Evolutionary conservation across 2,888 invertebrate species (phyloP).

Genomic region (Diarsia mendica): DNA sequence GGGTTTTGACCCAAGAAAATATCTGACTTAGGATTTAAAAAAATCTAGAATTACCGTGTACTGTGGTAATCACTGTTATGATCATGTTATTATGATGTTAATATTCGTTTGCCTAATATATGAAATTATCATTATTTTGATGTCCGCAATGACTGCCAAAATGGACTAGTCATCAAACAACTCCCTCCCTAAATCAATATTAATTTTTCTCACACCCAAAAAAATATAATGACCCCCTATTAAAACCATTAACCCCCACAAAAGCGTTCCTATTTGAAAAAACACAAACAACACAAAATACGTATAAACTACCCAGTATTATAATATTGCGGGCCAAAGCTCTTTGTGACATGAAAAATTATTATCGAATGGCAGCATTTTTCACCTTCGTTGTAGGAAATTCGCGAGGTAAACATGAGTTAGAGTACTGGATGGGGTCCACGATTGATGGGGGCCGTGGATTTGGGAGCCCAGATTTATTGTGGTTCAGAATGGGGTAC

Average conservation of each 20-base stretch:
- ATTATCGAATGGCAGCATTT: constrained; percentile 71
- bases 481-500: constrained; percentile 36
- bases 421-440: constrained; percentile 60
- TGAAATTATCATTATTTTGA: neutral
- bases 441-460: constrained; percentile 52
- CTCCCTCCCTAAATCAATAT: neutral
- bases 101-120: neutral
- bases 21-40: neutral
- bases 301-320: constrained; percentile 51
- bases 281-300: constrained; percentile 36
- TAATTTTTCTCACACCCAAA: neutral
- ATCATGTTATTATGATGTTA: neutral
- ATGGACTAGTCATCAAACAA: neutral
- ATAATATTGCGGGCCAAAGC: constrained; percentile 64
- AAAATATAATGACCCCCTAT: neutral
- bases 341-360: constrained; percentile 72
- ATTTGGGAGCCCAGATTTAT: constrained; percentile 55
- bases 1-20: neutral
- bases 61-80: neutral
- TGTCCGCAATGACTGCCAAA: neutral
- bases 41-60: no score
- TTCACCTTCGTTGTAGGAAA: constrained; percentile 71
- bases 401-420: constrained; percentile 56
- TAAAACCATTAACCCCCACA: neutral
- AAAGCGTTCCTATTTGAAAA: constrained; percentile 18